Percentiles rank a stretch among this genome's conserved stretches.
Evolutionary conservation across 2,888 invertebrate genomes (phyloP).

Genomic region (Crossocerus cetratus): DNA sequence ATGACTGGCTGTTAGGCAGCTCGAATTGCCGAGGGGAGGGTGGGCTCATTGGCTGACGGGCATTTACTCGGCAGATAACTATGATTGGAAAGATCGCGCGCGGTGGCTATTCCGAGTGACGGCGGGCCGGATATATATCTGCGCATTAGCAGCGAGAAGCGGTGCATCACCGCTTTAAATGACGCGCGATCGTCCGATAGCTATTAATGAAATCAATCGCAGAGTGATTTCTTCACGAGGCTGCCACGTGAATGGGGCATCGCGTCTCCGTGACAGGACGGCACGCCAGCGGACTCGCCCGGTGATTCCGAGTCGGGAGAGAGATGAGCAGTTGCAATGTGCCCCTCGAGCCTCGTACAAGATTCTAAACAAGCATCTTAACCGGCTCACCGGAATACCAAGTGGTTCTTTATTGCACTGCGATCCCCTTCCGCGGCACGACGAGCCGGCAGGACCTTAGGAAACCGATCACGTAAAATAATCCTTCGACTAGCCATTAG

Average conservation of each 20-base stretch:
- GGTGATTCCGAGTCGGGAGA: background rate
- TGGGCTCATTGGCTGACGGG: background rate
- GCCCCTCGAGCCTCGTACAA: background rate
- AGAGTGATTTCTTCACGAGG: conserved; percentile 17
- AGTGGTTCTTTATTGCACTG: conserved; percentile 38
- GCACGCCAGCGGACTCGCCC: background rate
- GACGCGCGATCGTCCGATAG: conserved; percentile 10
- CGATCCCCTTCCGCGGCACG: conserved; percentile 4
- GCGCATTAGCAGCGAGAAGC: conserved; percentile 9
- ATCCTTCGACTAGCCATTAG: conserved; percentile 47
- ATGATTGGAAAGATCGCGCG: background rate
- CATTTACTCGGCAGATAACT: background rate
- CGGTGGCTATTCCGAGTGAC: background rate
- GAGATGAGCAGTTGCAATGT: conserved; percentile 9
- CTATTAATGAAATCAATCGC: conserved; percentile 36
- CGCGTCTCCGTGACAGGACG: conserved; percentile 17
- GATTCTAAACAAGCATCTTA: conserved; percentile 43
- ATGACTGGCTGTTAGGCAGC: too few species aligned
- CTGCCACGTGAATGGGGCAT: conserved; percentile 26
- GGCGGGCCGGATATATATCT: background rate
- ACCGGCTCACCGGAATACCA: conserved; percentile 33
- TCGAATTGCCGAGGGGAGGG: too few species aligned
- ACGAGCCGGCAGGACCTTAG: conserved; percentile 1
- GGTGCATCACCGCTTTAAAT: background rate
- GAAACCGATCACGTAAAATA: conserved; percentile 46